These are phyloP conservation scores for Brachionus rubens DNA, from an alignment of 1,140 invertebrate genomes.

Conservation along the genomic window DNA sequence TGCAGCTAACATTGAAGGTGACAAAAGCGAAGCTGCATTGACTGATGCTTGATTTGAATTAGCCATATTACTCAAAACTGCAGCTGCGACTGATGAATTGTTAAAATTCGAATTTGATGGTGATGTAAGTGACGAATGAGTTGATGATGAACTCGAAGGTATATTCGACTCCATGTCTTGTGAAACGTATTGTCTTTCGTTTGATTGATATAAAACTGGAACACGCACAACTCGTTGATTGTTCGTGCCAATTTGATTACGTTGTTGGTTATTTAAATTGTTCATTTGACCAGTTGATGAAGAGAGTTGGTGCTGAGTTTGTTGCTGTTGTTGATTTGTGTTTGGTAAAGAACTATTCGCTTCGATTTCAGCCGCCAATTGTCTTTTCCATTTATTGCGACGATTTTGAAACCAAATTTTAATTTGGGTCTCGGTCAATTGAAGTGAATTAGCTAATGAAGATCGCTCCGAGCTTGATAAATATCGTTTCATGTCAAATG, in stretches of 20 bases:
- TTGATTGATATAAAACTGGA: slow-evolving; percentile 14
- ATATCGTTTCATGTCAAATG: slow-evolving; percentile 95
- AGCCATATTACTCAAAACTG: background rate
- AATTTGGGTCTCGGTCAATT: slow-evolving; percentile 81
- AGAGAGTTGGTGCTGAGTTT: background rate
- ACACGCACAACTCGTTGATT: background rate
- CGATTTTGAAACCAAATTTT: slow-evolving; percentile 48
- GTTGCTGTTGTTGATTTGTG: background rate
- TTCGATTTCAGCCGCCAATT: slow-evolving; percentile 45
- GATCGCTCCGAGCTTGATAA: slow-evolving; percentile 91
- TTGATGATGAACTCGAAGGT: slow-evolving; percentile 7
- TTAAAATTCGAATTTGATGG: slow-evolving; percentile 16
- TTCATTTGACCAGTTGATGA: background rate
- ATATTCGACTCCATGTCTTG: background rate
- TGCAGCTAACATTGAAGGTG: slow-evolving; percentile 37
- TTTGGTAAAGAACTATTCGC: background rate
- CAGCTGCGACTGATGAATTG: background rate
- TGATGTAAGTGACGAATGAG: slow-evolving; percentile 7
- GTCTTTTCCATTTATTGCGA: slow-evolving; percentile 46
- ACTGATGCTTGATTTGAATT: background rate
- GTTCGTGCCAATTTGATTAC: background rate
- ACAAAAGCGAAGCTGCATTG: slow-evolving; percentile 15
- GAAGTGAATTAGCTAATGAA: slow-evolving; percentile 82
- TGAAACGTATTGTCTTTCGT: background rate
- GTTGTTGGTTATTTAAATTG: background rate